A percentile compares a stretch with the other conserved stretches of the same genome.
Evolutionary conservation across 2,113 vertebrate genomes (phyloP).

Genomic region (Nannobrachium achirus): DNA sequence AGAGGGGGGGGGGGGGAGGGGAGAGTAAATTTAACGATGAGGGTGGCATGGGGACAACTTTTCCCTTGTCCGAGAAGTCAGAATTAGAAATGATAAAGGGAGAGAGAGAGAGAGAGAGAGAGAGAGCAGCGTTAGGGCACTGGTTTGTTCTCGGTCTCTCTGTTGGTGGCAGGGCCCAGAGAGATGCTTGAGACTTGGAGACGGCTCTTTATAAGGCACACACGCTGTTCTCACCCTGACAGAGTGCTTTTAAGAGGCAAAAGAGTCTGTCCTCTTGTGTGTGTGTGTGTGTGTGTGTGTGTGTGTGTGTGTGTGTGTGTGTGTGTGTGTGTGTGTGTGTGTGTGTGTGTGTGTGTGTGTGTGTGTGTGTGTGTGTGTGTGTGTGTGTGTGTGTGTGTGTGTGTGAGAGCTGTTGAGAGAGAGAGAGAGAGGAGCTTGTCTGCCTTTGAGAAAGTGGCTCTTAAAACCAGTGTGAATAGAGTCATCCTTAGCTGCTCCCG

Average conservation of each 20-base stretch:
- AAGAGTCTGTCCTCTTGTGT: not conserved
- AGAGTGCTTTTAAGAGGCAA: not conserved
- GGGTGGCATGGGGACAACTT: not conserved
- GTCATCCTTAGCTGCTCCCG: slow-evolving; percentile 54
- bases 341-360: too few relatives aligned
- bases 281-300: slow-evolving; percentile 2
- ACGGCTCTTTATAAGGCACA: slow-evolving; percentile 21
- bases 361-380: slow-evolving; percentile 2
- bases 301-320: too few relatives aligned
- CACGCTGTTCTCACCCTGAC: slow-evolving; percentile 34
- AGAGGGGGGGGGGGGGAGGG: too few relatives aligned
- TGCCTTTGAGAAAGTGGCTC: slow-evolving; percentile 41
- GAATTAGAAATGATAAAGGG: too few relatives aligned
- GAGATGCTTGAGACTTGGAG: slow-evolving; percentile 32
- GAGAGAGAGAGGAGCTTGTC: slow-evolving; percentile 16
- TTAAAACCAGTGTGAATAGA: slow-evolving; percentile 58
- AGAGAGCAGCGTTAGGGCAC: not conserved
- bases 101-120: not conserved
- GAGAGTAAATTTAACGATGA: too few relatives aligned
- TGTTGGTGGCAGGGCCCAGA: not conserved
- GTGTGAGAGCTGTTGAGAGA: not conserved
- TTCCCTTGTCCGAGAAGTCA: not conserved
- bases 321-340: too few relatives aligned
- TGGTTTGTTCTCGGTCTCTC: not conserved
- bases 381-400: not conserved